Base-by-base conservation (phyloP, 64 coral and sea anemone genomes). In the Actinia tenebrosa region DNA sequence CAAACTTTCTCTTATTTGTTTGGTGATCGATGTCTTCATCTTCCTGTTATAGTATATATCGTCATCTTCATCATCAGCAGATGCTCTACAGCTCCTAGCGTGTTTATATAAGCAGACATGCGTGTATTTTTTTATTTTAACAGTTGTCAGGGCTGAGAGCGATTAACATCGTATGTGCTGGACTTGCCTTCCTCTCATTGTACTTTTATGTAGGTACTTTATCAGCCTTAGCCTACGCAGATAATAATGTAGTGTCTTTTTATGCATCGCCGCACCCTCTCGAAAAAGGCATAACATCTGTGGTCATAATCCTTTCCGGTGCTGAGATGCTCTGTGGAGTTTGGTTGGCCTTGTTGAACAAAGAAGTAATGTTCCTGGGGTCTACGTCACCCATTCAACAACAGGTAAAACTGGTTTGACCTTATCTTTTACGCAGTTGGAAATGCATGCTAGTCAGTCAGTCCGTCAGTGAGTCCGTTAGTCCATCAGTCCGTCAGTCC, bases 291-390 rank as follows among this genome's bases (percentile, higher is more conserved):
- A 66, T 66, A 3, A 22, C 22, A 7, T 19, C 18, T 7, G 20
- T 66, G 5, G 2, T 66, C 6, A 66, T 66, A 19, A n/a, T 66
- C 63, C 63, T 66, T 7, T 66, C 18, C 22, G 9, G 22, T 22
- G 63, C 63, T 66, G 63, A 66, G 63, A 66, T 66, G 63, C 8
- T 66, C 63, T 22, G 22, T 66, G 63, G 63, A 66, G 22, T 66
- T 66, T 66, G 63, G 63, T n/a, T 66, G 63, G 63, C 63, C 63
- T 66, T 66, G 63, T 66, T 66, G 3, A n/a, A 66, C 63, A 66
- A 66, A 23, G 63, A 66, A 66, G 63, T 6, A 66, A 66, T 66
- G 63, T 66, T 1, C 11, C 22, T 66, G 63, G 18, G 19, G 18
- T 66, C 63, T n/a, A 66, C 63, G 22, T 19, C 20, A 66, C 63